Evolutionary conservation across 2,113 vertebrate species (phyloP), one percentile per base, ranked within the genome.

Genomic region (Rhineura floridana): DNA sequence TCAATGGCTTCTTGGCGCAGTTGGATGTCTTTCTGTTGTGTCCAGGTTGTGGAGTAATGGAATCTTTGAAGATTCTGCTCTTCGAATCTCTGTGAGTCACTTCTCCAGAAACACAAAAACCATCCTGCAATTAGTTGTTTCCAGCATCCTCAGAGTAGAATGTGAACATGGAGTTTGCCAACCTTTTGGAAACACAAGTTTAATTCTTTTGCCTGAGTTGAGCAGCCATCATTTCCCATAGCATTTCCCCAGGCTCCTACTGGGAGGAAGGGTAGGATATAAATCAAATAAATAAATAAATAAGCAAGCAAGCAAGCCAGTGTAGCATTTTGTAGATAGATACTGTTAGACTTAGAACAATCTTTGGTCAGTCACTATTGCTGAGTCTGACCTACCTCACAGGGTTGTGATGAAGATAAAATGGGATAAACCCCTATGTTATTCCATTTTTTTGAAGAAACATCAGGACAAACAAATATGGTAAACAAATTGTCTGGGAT

Each of bases 21-120:
- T 25, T 10, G 70, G 80, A 59, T 44, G 23, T 44, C 83, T 36
- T 82, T 76, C 28, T 59, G 28, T 36, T 23, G 50, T 76, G 15
- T 39, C 70, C 42, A 46, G 42, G 30, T 81, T 85, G 39, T 86
- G 78, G 50, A 85, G 72, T 0, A 4, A 3, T 33, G 84, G 88
- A 1, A 1, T 0, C n/a, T 3, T 0, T 28, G 62, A 28, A 67
- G 50, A 28, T 59, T 55, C 50, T 69, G 70, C 25, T 78, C 48
- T 5, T 48, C 1, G 13, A 6, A 39, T 19, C n/a, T 46, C 0
- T 0, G 1, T 13, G 87, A 65, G 76, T 36, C 8, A 0, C 0
- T 36, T 12, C 62, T 80, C 17, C 36, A 79, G 65, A 44, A 28
- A 62, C 59, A 83, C 46, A 83, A 67, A 82, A 82, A 46, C 33